Base-by-base conservation (phyloP, 1,140 invertebrate genomes). In the Mercenaria mercenaria region DNA sequence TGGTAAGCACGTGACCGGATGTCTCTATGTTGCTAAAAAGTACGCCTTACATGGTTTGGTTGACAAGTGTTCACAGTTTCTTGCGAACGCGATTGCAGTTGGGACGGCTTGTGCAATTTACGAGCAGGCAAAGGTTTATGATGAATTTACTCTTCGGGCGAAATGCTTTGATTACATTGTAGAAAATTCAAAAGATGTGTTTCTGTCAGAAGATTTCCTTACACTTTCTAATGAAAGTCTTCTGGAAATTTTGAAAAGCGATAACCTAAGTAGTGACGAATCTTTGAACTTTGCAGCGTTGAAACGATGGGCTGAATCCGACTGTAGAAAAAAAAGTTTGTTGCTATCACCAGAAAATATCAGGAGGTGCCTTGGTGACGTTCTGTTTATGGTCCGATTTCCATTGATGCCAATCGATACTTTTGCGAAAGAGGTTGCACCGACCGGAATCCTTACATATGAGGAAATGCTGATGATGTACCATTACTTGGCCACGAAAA, bases 81-180 rank as follows among this genome's bases (percentile, higher is more conserved):
- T 90, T 15, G 89, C 86, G 43, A 74, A 76, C n/a, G 84, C 89
- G 4, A 50, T 90, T 34, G 69, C 81, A 37, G 56, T 81, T 20
- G 80, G 76, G 13, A 90, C 87, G 11, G 84, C 80, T 0, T 90
- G 89, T 39, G 72, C 76, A 20, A 90, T 90, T 23, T 87, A 69
- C 11, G 82, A 87, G 32, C 89, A 90, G n/a, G 89, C 89, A 15
- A 83, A 39, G 6, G 81, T 90, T 11, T 90, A 88, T n/a, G 85
- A 41, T 2, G 72, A 88, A 29, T 43, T 61, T 0, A 52, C 82
- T 43, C 69, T 90, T 2, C 69, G 59, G 11, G 77, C 59, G 8
- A 87, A 81, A 26, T 84, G 69, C 11, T 67, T 90, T 37, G 56
- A 80, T 52, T 88, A 80, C 20, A 87, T 90, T 32, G 89, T 88